A percentile compares a stretch with the other conserved stretches of the same genome.
Evolutionary conservation across 2,797 vertebrate genomes (phyloP).

Genomic region (Choloepus didactylus): DNA sequence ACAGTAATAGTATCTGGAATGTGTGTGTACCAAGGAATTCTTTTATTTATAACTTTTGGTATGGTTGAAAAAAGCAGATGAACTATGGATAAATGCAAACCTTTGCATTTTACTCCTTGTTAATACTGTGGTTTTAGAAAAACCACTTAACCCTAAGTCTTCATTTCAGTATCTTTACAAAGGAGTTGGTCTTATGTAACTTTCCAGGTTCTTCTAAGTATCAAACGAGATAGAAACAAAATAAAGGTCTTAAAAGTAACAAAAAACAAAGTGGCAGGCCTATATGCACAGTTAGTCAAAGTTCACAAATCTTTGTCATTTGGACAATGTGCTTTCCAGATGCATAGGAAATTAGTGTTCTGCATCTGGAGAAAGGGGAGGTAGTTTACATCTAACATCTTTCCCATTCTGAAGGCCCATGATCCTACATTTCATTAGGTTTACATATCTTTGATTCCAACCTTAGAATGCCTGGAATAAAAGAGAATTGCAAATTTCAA

Average conservation of each 20-base stretch:
- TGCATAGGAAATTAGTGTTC: fast-evolving
- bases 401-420: neutral
- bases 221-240: neutral
- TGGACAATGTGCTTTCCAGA: fast-evolving
- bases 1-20: too few species aligned
- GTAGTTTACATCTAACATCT: fast-evolving
- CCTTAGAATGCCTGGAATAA: neutral
- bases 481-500: neutral
- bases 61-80: too few species aligned
- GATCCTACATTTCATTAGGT: fast-evolving
- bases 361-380: fast-evolving
- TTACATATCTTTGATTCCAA: neutral
- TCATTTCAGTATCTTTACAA: neutral
- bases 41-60: too few species aligned
- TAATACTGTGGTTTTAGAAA: too few species aligned
- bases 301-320: fast-evolving
- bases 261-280: fast-evolving
- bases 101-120: neutral
- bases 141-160: neutral
- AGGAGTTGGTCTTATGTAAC: neutral
- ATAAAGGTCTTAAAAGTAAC: neutral
- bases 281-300: fast-evolving
- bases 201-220: too few species aligned
- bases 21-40: too few species aligned
- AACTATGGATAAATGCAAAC: too few species aligned